Conservation (phyloP, 2,113 vertebrate genomes). For the Scytalopus superciliaris region DNA sequence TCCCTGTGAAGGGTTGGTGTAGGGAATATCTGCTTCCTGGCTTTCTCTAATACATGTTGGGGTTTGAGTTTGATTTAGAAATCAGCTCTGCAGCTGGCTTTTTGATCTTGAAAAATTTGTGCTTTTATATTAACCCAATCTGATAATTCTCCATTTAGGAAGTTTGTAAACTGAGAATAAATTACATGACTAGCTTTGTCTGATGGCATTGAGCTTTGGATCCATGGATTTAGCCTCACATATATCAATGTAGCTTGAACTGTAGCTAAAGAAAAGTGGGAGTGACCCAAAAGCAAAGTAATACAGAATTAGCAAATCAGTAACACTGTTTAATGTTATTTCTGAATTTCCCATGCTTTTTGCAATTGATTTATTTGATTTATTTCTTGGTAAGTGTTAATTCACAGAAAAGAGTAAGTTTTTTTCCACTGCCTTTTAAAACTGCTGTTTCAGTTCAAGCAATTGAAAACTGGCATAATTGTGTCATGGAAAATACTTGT, state of each 20-base stretch:
- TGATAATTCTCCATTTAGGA: neutral
- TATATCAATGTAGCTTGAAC: neutral
- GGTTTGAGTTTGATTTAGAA: neutral
- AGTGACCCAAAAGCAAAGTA: neutral
- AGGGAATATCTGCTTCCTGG: neutral
- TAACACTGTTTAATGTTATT: neutral
- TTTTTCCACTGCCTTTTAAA: neutral
- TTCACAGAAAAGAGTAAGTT: neutral
- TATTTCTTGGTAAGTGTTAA: neutral
- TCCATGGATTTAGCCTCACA: neutral
- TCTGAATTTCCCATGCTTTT: neutral
- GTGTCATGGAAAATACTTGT: neutral
- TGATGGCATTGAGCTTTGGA: neutral
- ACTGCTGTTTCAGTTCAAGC: neutral
- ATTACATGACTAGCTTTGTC: neutral
- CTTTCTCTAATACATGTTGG: neutral
- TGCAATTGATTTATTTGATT: neutral
- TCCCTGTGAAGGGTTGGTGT: neutral
- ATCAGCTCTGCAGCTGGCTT: neutral
- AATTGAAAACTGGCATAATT: neutral
- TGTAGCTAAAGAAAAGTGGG: neutral
- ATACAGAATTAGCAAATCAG: neutral
- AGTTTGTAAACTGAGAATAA: neutral
- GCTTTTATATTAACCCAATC: neutral
- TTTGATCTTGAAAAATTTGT: neutral